These are phyloP conservation scores for Drosophila cardini DNA, from an alignment of 1,140 invertebrate genomes.

Conservation along the genomic window DNA sequence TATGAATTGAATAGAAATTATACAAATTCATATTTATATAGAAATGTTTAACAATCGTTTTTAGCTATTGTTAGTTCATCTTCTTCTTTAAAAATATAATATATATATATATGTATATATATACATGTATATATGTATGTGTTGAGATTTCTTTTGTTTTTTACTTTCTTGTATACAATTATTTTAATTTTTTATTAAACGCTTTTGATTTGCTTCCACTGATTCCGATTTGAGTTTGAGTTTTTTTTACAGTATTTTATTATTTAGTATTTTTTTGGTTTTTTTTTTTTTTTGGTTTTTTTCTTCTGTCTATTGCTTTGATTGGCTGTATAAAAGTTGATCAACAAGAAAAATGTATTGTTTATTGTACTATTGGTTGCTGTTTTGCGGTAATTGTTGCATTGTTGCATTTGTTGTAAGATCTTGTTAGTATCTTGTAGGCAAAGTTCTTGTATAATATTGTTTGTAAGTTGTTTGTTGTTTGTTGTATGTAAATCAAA, in stretches of 20 bases:
- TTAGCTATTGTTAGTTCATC: slow-evolving; percentile 73
- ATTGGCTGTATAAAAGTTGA: slow-evolving; percentile 67
- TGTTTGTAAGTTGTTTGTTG: slow-evolving; percentile 22
- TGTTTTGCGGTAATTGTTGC: slow-evolving; percentile 68
- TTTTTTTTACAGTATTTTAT: slow-evolving; percentile 18
- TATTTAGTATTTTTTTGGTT: slow-evolving; percentile 19
- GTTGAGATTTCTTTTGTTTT: slow-evolving; percentile 42
- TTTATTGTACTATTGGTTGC: slow-evolving; percentile 82
- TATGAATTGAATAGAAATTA: slow-evolving; percentile 72
- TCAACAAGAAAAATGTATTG: slow-evolving; percentile 76
- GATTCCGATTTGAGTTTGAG: slow-evolving; percentile 6
- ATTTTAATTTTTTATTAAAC: slow-evolving; percentile 28
- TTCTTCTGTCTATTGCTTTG: slow-evolving; percentile 49
- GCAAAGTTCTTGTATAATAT: slow-evolving; percentile 20
- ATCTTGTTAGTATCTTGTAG: slow-evolving; percentile 2
- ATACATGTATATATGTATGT: slow-evolving; percentile 41
- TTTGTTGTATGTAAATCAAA: slow-evolving; percentile 67
- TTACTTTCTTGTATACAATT: slow-evolving; percentile 38
- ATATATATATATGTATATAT: slow-evolving; percentile 24
- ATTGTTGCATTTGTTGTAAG: slow-evolving; percentile 68
- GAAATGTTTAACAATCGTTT: slow-evolving; percentile 79
- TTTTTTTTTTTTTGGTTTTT: slow-evolving; percentile 14
- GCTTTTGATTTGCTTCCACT: slow-evolving; percentile 52
- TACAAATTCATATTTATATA: slow-evolving; percentile 77
- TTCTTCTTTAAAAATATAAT: slow-evolving; percentile 64